Evolutionary conservation across 2,113 vertebrate genomes (phyloP).

Genomic region (Malurus elegans): DNA sequence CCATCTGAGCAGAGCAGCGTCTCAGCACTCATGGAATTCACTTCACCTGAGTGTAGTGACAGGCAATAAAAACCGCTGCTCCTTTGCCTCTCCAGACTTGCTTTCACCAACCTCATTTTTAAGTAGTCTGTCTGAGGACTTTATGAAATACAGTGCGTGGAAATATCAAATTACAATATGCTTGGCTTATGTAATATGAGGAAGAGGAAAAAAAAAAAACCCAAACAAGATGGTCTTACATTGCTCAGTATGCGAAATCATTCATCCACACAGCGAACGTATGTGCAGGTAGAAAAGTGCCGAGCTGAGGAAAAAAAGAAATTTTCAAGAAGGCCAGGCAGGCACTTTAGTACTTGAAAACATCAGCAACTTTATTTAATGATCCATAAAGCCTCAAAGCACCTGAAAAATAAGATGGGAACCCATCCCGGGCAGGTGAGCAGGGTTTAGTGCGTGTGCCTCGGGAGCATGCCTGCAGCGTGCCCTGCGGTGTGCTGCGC

Average conservation of each 20-base stretch:
- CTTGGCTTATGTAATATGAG: background rate
- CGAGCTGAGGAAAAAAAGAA: background rate
- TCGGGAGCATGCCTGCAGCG: background rate
- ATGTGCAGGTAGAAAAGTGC: slow-evolving; percentile 28
- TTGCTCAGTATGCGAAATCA: background rate
- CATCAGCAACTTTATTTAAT: slow-evolving; percentile 48
- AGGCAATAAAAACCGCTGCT: background rate
- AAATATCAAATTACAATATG: background rate
- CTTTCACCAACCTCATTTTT: background rate
- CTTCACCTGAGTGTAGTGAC: background rate
- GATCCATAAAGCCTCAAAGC: background rate
- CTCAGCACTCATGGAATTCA: background rate
- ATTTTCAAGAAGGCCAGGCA: slow-evolving; percentile 20
- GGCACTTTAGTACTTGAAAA: slow-evolving; percentile 32
- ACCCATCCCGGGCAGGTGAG: background rate
- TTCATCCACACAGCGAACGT: background rate
- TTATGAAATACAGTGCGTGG: background rate
- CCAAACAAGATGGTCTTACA: background rate
- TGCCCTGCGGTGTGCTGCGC: accelerated
- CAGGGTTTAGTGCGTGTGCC: accelerated
- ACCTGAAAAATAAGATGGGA: background rate
- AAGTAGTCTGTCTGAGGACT: background rate
- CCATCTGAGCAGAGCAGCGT: background rate
- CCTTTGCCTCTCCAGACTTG: background rate
- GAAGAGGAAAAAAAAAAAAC: background rate